These are phyloP conservation scores for Eospalax fontanierii DNA, from an alignment of 2,797 vertebrate species.

Conservation along the genomic window DNA sequence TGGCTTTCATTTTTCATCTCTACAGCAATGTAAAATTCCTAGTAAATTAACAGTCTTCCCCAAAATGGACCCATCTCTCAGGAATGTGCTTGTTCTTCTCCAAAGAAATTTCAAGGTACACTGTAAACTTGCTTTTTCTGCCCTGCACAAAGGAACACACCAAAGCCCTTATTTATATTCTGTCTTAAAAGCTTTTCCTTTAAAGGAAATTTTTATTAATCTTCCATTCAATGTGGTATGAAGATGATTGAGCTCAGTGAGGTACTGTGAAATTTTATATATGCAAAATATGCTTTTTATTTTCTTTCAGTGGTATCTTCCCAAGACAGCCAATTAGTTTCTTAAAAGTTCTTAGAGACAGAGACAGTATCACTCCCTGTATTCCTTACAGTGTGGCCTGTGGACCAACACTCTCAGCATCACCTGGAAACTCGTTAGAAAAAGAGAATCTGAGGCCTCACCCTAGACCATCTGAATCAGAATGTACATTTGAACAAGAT, in stretches of 20 bases:
- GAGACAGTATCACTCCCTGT: not conserved
- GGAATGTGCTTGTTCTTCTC: constrained; percentile 39
- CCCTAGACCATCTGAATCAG: not conserved
- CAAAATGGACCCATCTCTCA: constrained; percentile 42
- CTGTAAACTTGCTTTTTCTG: constrained; percentile 33
- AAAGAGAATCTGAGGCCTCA: not conserved
- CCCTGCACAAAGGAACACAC: constrained; percentile 47
- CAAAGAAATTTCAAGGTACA: constrained; percentile 65
- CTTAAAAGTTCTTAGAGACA: constrained; percentile 64
- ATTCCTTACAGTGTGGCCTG: not conserved
- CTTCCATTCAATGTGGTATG: constrained; percentile 34
- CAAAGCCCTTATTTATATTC: constrained; percentile 67
- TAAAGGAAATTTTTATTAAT: constrained; percentile 76
- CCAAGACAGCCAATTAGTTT: not conserved
- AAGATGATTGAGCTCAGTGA: constrained; percentile 43
- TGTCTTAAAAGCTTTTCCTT: constrained; percentile 63
- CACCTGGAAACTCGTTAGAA: not conserved
- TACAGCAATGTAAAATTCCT: constrained; percentile 33
- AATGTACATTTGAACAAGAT: constrained; percentile 22
- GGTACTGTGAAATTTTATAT: constrained; percentile 63
- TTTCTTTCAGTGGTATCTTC: constrained; percentile 57
- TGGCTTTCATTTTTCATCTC: constrained; percentile 75
- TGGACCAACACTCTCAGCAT: not conserved
- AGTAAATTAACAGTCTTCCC: constrained; percentile 32
- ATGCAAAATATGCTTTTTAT: constrained; percentile 63